Evolutionary conservation across 2,113 vertebrate genomes (phyloP).

Genomic region (Myocastor coypus): DNA sequence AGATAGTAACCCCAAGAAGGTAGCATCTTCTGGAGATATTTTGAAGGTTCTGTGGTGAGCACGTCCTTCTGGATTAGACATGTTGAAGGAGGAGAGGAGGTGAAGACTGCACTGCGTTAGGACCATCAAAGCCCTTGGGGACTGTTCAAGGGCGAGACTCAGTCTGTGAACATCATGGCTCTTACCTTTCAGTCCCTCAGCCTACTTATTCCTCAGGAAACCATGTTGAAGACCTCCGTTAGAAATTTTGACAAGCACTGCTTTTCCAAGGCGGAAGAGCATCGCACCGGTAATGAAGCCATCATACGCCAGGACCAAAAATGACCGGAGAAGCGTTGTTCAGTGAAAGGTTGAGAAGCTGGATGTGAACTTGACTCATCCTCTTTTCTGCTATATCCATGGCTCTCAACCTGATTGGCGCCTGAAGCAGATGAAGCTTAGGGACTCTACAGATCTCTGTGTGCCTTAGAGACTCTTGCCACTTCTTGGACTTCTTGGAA

Average conservation of each 20-base stretch:
- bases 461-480: background rate
- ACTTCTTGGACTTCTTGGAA: background rate
- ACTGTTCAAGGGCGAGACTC: background rate
- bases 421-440: background rate
- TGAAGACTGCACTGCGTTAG: background rate
- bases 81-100: background rate
- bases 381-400: background rate
- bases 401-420: background rate
- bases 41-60: background rate
- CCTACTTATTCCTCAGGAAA: background rate
- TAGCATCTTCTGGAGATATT: background rate
- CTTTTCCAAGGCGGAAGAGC: background rate
- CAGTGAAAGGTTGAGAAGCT: accelerated
- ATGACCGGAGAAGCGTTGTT: background rate
- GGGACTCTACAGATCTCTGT: background rate
- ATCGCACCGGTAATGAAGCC: background rate
- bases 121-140: too few species aligned
- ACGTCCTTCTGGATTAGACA: background rate
- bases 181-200: background rate
- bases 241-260: background rate
- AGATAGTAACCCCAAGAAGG: background rate
- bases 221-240: background rate
- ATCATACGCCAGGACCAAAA: accelerated
- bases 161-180: accelerated
- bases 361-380: background rate